Evolutionary conservation across 2,797 vertebrate genomes (phyloP), one percentile per base, ranked within the genome.

Genomic region (Ficedula albicollis): DNA sequence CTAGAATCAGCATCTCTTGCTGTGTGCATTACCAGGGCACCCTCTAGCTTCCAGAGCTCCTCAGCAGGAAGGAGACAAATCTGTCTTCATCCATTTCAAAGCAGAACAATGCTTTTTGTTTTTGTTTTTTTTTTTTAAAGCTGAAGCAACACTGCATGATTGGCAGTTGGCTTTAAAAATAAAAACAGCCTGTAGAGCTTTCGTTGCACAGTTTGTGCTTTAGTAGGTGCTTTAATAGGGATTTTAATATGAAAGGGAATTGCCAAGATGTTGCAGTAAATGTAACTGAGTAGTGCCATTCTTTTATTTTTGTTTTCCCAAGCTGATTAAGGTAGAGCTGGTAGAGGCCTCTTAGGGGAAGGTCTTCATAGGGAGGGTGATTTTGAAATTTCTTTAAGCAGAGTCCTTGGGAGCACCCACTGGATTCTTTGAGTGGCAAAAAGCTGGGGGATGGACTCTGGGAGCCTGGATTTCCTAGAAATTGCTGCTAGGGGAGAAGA

Each of bases 221-320:
- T 90, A 80, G 84, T 84, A 79, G 81, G 38, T 74, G 48, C 39
- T 81, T 64, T 88, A 89, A 81, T 79, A 76, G 44, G 51, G 43
- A 44, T 94, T 92, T 94, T 88, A 91, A 75, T 56, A 69, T 14
- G 54, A 68, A 82, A 80, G 60, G 30, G 83, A 94, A 85, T 85
- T 64, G 66, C 64, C 30, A 22, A 52, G 56, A 64, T 52, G 77
- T 30, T 68, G 26, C 21, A 70, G 38, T 56, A 60, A 87, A 52
- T 74, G n/a, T 74, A 74, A 70, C n/a, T 14, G 32, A 83, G n/a
- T n/a, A 29, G 9, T 62, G 32, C 5, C 6, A 16, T 44, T 36
- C 21, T 44, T 62, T 38, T 13, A 11, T 15, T 80, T 72, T 73
- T 72, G 1, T 39, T 75, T 88, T 69, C 54, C 17, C 21, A 41